phyloP scores from a whole-genome alignment of 2,888 invertebrate genomes.

The Drosophila heteroneura region DNA sequence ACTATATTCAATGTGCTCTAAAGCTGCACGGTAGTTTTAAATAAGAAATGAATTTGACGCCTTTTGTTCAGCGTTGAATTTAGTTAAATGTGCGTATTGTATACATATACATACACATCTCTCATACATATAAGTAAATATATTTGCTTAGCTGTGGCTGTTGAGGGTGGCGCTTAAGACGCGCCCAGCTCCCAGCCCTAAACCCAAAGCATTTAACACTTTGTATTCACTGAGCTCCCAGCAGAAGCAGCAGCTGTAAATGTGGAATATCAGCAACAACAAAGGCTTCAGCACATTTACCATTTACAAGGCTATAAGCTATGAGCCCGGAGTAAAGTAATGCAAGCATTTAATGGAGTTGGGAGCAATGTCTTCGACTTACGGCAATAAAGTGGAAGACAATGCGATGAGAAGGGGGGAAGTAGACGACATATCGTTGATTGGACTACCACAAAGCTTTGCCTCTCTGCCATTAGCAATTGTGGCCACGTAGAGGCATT shows the following conservation, averaged over 20 bases:
- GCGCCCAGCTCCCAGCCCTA: slow-evolving; percentile 22
- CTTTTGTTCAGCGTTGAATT: slow-evolving; percentile 51
- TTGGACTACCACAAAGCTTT: slow-evolving; percentile 63
- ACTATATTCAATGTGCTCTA: background rate
- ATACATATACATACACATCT: background rate
- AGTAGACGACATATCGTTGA: slow-evolving; percentile 51
- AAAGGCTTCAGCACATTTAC: slow-evolving; percentile 67
- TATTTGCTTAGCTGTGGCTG: slow-evolving; percentile 46
- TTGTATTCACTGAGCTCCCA: slow-evolving; percentile 64
- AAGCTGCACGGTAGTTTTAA: slow-evolving; percentile 53
- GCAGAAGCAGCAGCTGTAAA: slow-evolving; percentile 10
- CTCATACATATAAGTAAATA: background rate
- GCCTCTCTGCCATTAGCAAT: slow-evolving; percentile 55
- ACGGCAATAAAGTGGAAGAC: slow-evolving; percentile 51
- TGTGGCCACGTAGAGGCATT: slow-evolving; percentile 52
- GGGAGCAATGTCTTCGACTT: slow-evolving; percentile 45
- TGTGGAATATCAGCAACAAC: slow-evolving; percentile 32
- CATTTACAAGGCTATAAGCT: slow-evolving; percentile 61
- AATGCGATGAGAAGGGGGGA: background rate
- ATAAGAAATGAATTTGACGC: slow-evolving; percentile 73
- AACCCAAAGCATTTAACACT: slow-evolving; percentile 68
- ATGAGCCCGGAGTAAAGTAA: slow-evolving; percentile 46
- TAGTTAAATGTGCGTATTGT: slow-evolving; percentile 38
- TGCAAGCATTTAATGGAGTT: slow-evolving; percentile 34
- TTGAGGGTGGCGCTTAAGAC: slow-evolving; percentile 29